A percentile compares a stretch with the other conserved stretches of the same genome.
phyloP scores from a whole-genome alignment of 2,888 invertebrate species.

The Acanthoscelides obtectus region DNA sequence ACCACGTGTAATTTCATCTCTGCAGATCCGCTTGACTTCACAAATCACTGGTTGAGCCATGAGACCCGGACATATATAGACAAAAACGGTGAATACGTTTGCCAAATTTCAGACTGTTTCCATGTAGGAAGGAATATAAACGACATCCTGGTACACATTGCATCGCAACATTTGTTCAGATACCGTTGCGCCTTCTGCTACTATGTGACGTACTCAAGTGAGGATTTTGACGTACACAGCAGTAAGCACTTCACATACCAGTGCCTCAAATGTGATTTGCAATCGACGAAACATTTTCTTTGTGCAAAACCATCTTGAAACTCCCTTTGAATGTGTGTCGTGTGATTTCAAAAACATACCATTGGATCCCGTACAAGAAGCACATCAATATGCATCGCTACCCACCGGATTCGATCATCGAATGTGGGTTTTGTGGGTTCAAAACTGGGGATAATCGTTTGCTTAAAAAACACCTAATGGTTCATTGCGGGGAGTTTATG shows the following conservation, averaged over 20 bases:
- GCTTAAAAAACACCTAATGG: background rate
- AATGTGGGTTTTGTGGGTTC: background rate
- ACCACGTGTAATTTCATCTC: background rate
- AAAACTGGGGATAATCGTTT: background rate
- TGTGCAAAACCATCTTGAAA: background rate
- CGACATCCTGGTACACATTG: background rate
- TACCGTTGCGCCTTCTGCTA: background rate
- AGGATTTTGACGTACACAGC: background rate
- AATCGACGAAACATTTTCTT: background rate
- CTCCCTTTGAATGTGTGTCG: background rate
- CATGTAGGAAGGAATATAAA: background rate
- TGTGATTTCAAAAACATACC: background rate
- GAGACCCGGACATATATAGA: background rate
- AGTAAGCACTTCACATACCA: background rate
- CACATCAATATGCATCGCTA: background rate
- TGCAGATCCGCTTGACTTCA: background rate
- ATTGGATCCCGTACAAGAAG: background rate
- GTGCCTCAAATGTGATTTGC: background rate
- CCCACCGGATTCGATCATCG: background rate
- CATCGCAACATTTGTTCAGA: background rate
- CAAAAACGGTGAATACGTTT: background rate
- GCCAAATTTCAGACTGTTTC: background rate
- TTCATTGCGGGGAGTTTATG: background rate
- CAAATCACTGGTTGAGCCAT: background rate
- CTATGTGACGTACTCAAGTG: background rate